Evolutionary conservation across 2,888 invertebrate species (phyloP), one percentile per base, ranked within the genome.

Genomic region (Lasioglossum figueresi): DNA sequence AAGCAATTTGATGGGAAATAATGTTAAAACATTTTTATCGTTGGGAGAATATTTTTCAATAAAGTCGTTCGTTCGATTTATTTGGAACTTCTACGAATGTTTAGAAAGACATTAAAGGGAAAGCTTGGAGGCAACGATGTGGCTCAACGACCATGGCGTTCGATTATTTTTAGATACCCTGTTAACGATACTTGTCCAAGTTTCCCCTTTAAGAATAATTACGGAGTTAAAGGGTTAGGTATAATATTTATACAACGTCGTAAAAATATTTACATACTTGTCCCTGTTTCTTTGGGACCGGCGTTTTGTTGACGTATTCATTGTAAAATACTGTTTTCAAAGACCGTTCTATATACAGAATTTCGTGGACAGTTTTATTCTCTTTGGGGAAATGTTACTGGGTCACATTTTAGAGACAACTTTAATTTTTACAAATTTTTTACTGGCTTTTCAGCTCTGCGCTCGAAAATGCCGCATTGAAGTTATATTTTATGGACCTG

Each of bases 131-230:
- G 8, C 52, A 43, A 16, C 6, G 23, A 56, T 4, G 19, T 4
- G 40, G 23, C 43, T 43, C 43, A 43, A 43, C 43, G 59, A 48
- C 48, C 23, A 34, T 19, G 43, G 56, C 72, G 72, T 72, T 52
- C 14, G 37, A 52, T 66, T 81, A 83, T 83, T 76, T 83, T 81
- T 76, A 81, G 76, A 34, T 16, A 75, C 31, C 78, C 31, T 23
- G 75, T 71, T 34, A 56, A 48, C 75, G 72, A 70, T 34, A 59
- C 37, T 34, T 66, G 81, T 81, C 76, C 76, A 45, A 43, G 56
- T 83, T 37, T 83, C 83, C 72, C 72, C 83, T 81, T 83, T 73
- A 81, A 83, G 72, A 66, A 45, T 83, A 83, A 83, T 83, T 81
- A 66, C 76, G 16, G 76, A 76, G 83, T 82, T 81, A 82, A 83